These are phyloP conservation scores for Empis livida DNA, from an alignment of 2,888 invertebrate species.

Conservation along the genomic window DNA sequence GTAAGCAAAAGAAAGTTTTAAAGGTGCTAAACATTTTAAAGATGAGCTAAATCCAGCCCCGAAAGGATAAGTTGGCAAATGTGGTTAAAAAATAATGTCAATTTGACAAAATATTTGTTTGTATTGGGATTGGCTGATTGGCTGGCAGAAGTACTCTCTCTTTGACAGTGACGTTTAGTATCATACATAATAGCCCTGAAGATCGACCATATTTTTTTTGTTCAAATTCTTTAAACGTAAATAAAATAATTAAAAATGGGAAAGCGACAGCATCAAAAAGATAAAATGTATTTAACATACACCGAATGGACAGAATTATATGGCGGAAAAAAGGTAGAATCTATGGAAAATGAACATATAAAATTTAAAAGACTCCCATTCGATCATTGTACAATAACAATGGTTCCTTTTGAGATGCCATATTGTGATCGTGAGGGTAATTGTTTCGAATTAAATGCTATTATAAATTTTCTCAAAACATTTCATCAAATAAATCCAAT, in stretches of 20 bases:
- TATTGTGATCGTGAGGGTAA: slow-evolving; percentile 84
- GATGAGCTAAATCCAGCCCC: too few species aligned
- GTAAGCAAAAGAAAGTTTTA: too few species aligned
- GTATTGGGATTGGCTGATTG: too few species aligned
- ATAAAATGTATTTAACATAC: slow-evolving; percentile 58
- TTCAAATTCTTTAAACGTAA: too few species aligned
- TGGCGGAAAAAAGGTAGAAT: slow-evolving; percentile 69
- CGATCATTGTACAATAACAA: slow-evolving; percentile 80
- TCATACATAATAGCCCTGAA: too few species aligned
- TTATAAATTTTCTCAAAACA: slow-evolving; percentile 77
- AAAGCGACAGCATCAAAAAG: slow-evolving; percentile 86
- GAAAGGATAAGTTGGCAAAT: too few species aligned
- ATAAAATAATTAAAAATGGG: slow-evolving; percentile 52
- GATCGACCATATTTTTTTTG: too few species aligned
- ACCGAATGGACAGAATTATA: slow-evolving; percentile 61
- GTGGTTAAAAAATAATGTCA: too few species aligned
- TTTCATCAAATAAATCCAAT: slow-evolving; percentile 92
- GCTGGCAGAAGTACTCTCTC: too few species aligned
- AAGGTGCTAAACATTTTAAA: too few species aligned
- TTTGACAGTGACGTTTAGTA: too few species aligned
- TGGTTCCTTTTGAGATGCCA: slow-evolving; percentile 86
- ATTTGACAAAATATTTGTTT: too few species aligned
- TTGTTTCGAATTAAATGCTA: slow-evolving; percentile 80
- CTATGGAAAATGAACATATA: slow-evolving; percentile 56
- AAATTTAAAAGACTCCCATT: slow-evolving; percentile 86